Evolutionary conservation across 2,888 invertebrate species (phyloP).

Genomic region (Agonum fuliginosum): DNA sequence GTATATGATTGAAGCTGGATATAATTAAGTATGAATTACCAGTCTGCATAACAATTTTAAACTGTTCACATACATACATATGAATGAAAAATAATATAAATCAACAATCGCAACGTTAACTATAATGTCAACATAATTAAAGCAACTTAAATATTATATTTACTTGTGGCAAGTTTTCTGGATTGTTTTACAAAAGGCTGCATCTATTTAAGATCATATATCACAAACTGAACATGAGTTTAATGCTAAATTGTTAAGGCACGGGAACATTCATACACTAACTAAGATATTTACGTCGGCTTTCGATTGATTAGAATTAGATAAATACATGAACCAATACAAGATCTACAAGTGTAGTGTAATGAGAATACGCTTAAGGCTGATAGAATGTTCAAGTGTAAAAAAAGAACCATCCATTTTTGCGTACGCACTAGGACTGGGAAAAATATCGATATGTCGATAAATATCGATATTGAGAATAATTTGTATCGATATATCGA

Average conservation of each 20-base stretch:
- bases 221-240: constrained; percentile 50
- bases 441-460: too few relatives aligned
- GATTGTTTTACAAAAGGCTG: constrained; percentile 46
- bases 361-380: neutral
- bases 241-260: constrained; percentile 57
- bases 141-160: constrained; percentile 48
- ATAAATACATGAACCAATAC: constrained; percentile 10
- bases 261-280: constrained; percentile 54
- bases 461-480: too few relatives aligned
- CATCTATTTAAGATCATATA: constrained; percentile 35
- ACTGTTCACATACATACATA: constrained; percentile 44
- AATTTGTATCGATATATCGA: too few relatives aligned
- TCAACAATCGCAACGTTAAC: constrained; percentile 28
- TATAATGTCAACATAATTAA: constrained; percentile 41
- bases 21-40: constrained; percentile 52
- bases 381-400: too few relatives aligned
- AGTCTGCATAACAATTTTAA: constrained; percentile 43
- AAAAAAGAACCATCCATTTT: too few relatives aligned
- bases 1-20: constrained; percentile 36
- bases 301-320: constrained; percentile 12
- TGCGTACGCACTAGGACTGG: too few relatives aligned
- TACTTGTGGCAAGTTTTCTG: constrained; percentile 54
- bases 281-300: constrained; percentile 29
- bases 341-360: constrained; percentile 27
- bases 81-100: constrained; percentile 31